Percentiles rank a stretch among this genome's conserved stretches.
Evolutionary conservation across 2,888 invertebrate genomes (phyloP).

Genomic region (Dichetophora obliterata): DNA sequence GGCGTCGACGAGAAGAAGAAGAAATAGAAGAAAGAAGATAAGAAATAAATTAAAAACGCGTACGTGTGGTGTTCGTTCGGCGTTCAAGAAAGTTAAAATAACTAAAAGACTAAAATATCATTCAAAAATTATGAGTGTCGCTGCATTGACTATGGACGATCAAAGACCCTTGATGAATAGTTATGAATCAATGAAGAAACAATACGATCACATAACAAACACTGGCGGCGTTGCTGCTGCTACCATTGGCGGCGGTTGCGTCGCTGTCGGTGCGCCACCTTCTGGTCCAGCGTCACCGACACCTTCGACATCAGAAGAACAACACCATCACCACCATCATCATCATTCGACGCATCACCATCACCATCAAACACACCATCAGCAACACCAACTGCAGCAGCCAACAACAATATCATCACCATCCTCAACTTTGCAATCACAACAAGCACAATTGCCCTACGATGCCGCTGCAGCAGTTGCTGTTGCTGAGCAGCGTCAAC

Average conservation of each 20-base stretch:
- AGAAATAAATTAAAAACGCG: constrained; percentile 33
- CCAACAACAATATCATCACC: constrained; percentile 45
- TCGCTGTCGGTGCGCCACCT: constrained; percentile 50
- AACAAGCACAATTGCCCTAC: constrained; percentile 55
- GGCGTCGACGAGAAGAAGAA: constrained; percentile 44
- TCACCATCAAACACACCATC: constrained; percentile 54
- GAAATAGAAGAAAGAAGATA: constrained; percentile 24
- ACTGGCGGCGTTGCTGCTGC: constrained; percentile 48
- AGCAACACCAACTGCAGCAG: constrained; percentile 50
- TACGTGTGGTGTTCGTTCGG: constrained; percentile 11
- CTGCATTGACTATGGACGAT: constrained; percentile 70
- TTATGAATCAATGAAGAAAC: constrained; percentile 66
- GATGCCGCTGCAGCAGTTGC: constrained; percentile 60
- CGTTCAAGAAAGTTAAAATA: constrained; percentile 29
- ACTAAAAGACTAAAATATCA: constrained; percentile 36
- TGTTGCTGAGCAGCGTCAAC: constrained; percentile 68
- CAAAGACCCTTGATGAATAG: constrained; percentile 69
- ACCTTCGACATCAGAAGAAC: constrained; percentile 62
- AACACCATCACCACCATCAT: constrained; percentile 51
- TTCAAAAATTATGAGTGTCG: constrained; percentile 62
- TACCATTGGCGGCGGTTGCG: constrained; percentile 45
- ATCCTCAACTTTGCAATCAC: constrained; percentile 42
- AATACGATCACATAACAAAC: constrained; percentile 59
- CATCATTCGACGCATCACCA: constrained; percentile 52
- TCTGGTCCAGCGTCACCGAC: constrained; percentile 65